A percentile compares a stretch with the other conserved stretches of the same genome.
Conservation (phyloP, 2,113 vertebrate genomes). For the Alouatta palliata region DNA sequence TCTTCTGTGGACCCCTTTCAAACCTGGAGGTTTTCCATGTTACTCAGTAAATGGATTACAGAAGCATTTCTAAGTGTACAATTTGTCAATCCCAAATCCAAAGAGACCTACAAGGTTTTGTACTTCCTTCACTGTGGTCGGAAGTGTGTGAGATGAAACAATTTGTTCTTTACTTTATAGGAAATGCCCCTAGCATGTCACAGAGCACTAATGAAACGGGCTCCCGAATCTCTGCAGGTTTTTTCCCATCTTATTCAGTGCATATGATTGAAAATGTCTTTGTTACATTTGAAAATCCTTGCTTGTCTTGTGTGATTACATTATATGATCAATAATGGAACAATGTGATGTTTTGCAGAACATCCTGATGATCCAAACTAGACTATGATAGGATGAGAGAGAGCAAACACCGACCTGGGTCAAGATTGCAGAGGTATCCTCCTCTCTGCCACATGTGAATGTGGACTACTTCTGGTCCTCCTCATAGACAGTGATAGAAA, state of each 20-base stretch:
- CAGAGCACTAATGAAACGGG: not conserved
- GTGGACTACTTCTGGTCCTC: not conserved
- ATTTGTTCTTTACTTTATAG: not conserved
- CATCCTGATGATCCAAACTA: not conserved
- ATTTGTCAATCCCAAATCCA: not conserved
- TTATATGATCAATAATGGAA: not conserved
- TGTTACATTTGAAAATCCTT: not conserved
- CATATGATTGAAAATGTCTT: not conserved
- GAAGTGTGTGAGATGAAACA: not conserved
- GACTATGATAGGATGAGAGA: not conserved
- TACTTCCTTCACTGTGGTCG: not conserved
- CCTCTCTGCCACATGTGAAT: not conserved
- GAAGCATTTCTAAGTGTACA: not conserved
- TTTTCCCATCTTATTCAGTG: not conserved
- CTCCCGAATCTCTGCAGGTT: not conserved
- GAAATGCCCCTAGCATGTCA: not conserved
- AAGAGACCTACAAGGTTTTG: not conserved
- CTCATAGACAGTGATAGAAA: not conserved
- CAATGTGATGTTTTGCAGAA: not conserved
- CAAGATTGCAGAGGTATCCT: not conserved
- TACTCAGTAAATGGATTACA: not conserved
- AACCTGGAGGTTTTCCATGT: not conserved
- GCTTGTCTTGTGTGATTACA: not conserved
- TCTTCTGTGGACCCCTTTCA: not conserved
- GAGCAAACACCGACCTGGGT: accelerated